Evolutionary conservation across 37 sponge, comb jelly and placozoan species (phyloP).

Genomic region (Haliclona indistincta): DNA sequence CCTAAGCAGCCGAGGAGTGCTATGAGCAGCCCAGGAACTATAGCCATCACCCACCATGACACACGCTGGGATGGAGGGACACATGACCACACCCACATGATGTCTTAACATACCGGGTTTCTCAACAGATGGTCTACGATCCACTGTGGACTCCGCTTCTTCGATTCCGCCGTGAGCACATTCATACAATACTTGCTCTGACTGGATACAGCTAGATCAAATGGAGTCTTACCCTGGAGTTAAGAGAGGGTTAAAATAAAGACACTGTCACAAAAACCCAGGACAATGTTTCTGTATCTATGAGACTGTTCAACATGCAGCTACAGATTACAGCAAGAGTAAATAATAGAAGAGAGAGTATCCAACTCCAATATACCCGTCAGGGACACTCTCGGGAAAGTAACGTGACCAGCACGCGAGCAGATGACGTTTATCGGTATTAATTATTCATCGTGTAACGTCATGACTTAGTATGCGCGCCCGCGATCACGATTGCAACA

Average conservation of each 20-base stretch:
- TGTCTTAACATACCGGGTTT: slow-evolving; percentile 8
- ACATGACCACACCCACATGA: slow-evolving; percentile 5
- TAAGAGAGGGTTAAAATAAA: neutral
- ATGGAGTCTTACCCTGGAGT: slow-evolving; percentile 62
- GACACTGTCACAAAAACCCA: neutral
- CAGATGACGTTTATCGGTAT: too few relatives aligned
- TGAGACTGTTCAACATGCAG: too few relatives aligned
- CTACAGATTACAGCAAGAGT: neutral
- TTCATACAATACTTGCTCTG: slow-evolving; percentile 52
- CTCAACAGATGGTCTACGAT: slow-evolving; percentile 37
- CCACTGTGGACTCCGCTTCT: slow-evolving; percentile 34
- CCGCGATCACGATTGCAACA: too few relatives aligned
- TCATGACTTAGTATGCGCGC: too few relatives aligned
- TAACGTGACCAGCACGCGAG: too few relatives aligned
- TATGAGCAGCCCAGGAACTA: slow-evolving; percentile 40
- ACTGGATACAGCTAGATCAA: slow-evolving; percentile 58
- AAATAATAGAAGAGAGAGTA: too few relatives aligned
- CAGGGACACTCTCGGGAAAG: too few relatives aligned
- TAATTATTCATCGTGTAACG: too few relatives aligned
- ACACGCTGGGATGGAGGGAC: slow-evolving; percentile 48
- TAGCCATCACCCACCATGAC: slow-evolving; percentile 74
- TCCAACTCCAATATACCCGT: too few relatives aligned
- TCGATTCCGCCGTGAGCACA: slow-evolving; percentile 22
- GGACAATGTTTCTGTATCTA: too few relatives aligned
- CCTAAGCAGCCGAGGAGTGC: slow-evolving; percentile 39